These are phyloP conservation scores for Drosophila percnosoma DNA, from an alignment of 2,888 invertebrate genomes.

Conservation along the genomic window DNA sequence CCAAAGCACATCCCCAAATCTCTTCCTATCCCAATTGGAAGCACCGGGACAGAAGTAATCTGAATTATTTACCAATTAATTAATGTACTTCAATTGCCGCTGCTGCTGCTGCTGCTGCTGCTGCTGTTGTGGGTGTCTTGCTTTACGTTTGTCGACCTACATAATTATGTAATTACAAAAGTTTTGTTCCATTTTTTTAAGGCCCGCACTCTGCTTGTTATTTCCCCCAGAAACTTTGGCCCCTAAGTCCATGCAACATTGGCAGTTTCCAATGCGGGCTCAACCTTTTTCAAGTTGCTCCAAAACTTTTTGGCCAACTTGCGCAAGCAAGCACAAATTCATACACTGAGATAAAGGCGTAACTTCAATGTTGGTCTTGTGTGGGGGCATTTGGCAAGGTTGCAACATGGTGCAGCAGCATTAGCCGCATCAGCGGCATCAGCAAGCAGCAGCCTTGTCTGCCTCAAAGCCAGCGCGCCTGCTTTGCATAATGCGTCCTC, in stretches of 20 bases:
- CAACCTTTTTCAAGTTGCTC: conserved; percentile 45
- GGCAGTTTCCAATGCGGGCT: conserved; percentile 72
- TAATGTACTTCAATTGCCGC: conserved; percentile 75
- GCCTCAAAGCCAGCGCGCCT: conserved; percentile 17
- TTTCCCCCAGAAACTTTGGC: conserved; percentile 46
- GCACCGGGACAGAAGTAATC: conserved; percentile 27
- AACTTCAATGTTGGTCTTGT: conserved; percentile 4
- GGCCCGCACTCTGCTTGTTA: conserved; percentile 20
- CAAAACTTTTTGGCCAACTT: conserved; percentile 48
- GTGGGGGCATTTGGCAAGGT: conserved; percentile 12
- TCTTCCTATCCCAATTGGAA: conserved; percentile 1
- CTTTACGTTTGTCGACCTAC: conserved; percentile 70
- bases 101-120: conserved; percentile 28
- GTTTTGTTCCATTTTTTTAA: conserved; percentile 40
- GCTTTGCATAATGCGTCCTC: conserved; percentile 68
- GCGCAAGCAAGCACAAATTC: conserved; percentile 1
- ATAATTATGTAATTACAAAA: conserved; percentile 79
- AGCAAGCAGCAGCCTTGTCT: conserved; percentile 12
- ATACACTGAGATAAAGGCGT: conserved; percentile 12
- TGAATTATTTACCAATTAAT: conserved; percentile 77
- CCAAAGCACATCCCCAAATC: not conserved
- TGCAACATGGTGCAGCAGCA: conserved; percentile 44
- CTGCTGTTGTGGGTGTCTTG: not conserved
- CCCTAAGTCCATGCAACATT: conserved; percentile 59
- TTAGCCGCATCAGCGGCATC: conserved; percentile 33